Evolutionary conservation across 2,113 vertebrate genomes (phyloP).

Genomic region (Scopus umbretta): DNA sequence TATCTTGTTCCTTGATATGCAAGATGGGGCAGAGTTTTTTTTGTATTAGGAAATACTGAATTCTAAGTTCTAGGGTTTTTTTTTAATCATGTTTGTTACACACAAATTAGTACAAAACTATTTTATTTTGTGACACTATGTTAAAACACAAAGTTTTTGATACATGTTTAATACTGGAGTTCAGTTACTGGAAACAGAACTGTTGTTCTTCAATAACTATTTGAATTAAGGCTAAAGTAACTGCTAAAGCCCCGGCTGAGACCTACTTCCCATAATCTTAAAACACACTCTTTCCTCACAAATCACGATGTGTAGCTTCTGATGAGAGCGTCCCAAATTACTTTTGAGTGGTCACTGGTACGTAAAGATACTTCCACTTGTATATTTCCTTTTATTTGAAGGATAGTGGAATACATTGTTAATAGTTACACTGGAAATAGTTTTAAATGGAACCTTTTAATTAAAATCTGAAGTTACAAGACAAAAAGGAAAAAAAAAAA

Average conservation of each 20-base stretch:
- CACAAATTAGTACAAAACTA: not conserved
- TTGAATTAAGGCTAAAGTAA: not conserved
- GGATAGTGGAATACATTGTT: not conserved
- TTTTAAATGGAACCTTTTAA: not conserved
- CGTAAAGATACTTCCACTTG: not conserved
- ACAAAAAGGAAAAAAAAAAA: not conserved
- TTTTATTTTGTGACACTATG: not conserved
- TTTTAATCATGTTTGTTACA: not conserved
- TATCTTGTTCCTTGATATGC: not conserved
- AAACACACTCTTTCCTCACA: not conserved
- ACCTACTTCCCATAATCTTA: not conserved
- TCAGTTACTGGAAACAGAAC: not conserved
- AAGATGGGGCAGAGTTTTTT: not conserved
- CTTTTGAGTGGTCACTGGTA: not conserved
- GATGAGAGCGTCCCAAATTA: not conserved
- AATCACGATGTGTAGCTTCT: not conserved
- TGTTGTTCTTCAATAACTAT: not conserved
- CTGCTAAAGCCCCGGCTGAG: not conserved
- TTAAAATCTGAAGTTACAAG: not conserved
- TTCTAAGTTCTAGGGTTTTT: not conserved
- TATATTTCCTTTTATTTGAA: not conserved
- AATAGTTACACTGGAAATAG: not conserved
- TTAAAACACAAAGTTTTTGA: not conserved
- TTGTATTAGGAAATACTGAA: not conserved
- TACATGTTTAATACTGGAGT: not conserved